phyloP scores from a whole-genome alignment of 2,113 vertebrate genomes.

The Holacanthus passer region DNA sequence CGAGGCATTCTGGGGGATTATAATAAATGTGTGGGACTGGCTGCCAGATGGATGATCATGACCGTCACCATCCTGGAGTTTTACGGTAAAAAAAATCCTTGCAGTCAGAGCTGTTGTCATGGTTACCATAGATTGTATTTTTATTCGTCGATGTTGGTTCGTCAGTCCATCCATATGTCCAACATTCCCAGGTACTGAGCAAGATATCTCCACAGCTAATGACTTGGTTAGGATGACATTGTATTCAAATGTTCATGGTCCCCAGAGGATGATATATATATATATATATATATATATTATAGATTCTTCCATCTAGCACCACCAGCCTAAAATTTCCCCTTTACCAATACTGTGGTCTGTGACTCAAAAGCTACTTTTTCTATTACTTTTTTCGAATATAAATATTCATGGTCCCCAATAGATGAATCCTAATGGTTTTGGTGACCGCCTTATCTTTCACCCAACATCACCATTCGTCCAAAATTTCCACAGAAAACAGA shows the following conservation, averaged over 20 bases:
- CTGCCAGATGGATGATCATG: slow-evolving; percentile 12
- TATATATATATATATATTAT: too few species aligned
- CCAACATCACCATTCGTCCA: background rate
- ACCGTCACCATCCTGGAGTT: background rate
- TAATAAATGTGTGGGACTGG: slow-evolving; percentile 18
- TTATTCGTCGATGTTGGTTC: background rate
- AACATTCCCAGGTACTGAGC: background rate
- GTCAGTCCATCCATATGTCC: background rate
- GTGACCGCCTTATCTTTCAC: background rate
- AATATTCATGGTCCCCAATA: background rate
- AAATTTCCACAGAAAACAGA: background rate
- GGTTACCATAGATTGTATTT: background rate
- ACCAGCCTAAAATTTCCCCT: too few species aligned
- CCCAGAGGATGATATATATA: background rate
- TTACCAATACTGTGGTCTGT: too few species aligned
- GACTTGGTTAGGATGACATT: background rate
- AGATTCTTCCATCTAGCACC: too few species aligned
- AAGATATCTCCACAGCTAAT: background rate
- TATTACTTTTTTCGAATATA: too few species aligned
- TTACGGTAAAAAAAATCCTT: background rate
- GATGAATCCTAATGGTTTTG: too few species aligned
- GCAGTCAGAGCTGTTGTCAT: background rate
- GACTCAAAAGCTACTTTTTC: background rate
- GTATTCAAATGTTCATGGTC: background rate
- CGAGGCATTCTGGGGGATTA: slow-evolving; percentile 51